Percentiles rank a stretch among this genome's conserved stretches.
Conservation (phyloP, 1,140 invertebrate genomes). For the Meloidogyne floridensis region DNA sequence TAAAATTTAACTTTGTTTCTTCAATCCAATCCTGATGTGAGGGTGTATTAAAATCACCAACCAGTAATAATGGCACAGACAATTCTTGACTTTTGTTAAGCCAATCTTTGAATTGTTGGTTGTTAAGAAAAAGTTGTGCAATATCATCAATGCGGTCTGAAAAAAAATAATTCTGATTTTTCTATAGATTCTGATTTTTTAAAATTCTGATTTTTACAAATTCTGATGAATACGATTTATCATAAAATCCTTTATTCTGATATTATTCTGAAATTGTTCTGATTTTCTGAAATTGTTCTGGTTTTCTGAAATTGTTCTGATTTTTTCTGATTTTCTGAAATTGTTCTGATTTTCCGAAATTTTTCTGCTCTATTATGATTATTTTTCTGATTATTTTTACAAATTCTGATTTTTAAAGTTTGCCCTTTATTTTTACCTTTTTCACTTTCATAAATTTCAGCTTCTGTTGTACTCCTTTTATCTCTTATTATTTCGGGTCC, state of each 20-base stretch:
- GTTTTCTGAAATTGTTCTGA: too few species aligned
- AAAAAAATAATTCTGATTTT: background rate
- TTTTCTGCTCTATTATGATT: too few species aligned
- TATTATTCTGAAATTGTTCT: too few species aligned
- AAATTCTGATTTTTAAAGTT: too few species aligned
- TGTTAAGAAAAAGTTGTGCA: background rate
- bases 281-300: too few species aligned
- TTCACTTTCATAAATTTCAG: background rate
- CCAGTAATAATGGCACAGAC: background rate
- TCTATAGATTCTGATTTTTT: background rate
- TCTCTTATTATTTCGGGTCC: background rate
- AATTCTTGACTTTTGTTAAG: background rate
- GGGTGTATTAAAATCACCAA: constrained; percentile 37
- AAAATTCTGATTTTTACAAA: too few species aligned
- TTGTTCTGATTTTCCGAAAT: too few species aligned
- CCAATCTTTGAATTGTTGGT: background rate
- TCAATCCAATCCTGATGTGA: constrained; percentile 42
- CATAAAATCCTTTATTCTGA: too few species aligned
- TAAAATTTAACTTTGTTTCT: constrained; percentile 28
- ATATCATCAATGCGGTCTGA: background rate
- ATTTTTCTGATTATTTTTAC: too few species aligned
- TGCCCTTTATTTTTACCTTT: background rate
- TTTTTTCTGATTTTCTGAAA: background rate
- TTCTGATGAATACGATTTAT: too few species aligned
- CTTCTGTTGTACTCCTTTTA: background rate